Conservation (phyloP, 1,140 invertebrate species). For the Tribolium castaneum region DNA sequence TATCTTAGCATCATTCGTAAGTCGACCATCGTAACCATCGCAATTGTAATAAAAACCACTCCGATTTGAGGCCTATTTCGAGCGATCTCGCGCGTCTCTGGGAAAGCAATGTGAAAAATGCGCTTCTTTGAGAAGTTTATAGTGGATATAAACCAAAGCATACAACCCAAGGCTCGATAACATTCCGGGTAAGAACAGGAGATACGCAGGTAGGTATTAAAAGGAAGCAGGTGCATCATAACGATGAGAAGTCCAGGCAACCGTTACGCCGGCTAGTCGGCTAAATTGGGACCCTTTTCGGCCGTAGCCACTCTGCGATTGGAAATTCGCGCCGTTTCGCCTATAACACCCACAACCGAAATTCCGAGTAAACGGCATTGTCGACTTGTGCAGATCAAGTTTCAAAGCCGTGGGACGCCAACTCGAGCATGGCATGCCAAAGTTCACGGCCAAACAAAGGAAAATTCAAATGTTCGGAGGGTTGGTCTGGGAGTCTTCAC, state of each 20-base stretch:
- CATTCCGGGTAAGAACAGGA: conserved; percentile 34
- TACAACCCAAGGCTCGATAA: conserved; percentile 8
- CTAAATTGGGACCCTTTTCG: conserved; percentile 10
- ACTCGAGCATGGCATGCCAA: conserved; percentile 39
- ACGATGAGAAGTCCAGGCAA: conserved; percentile 31
- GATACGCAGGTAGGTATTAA: conserved; percentile 46
- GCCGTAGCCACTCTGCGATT: background rate
- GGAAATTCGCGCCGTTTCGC: background rate
- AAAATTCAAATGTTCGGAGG: background rate
- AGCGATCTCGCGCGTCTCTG: background rate
- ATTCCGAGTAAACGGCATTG: conserved; percentile 37
- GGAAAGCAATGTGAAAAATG: conserved; percentile 6
- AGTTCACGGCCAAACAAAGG: conserved; percentile 29
- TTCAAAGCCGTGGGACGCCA: conserved; percentile 37
- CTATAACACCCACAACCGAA: conserved; percentile 18
- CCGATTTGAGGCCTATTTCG: too few species aligned
- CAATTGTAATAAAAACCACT: too few species aligned
- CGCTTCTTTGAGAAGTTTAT: background rate
- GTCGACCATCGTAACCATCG: background rate
- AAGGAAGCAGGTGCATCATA: conserved; percentile 49
- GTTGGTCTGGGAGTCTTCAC: background rate
- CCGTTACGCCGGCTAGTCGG: conserved; percentile 37
- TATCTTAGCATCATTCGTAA: background rate
- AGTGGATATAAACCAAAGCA: background rate
- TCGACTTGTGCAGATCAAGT: conserved; percentile 35